phyloP scores from a whole-genome alignment of 2,113 vertebrate genomes.

The Sturnira hondurensis region DNA sequence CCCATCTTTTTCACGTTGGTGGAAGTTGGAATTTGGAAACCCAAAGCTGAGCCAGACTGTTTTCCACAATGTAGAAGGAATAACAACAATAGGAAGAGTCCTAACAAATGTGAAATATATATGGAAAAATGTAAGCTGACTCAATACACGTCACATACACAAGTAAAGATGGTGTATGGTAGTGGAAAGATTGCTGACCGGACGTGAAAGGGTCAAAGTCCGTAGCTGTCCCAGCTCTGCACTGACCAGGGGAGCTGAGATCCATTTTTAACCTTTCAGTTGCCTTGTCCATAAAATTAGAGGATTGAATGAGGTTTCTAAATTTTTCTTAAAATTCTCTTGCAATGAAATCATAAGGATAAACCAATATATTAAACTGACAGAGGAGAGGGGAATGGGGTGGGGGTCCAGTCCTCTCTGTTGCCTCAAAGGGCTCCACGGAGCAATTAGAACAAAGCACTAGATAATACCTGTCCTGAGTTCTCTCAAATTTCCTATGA shows the following conservation, averaged over 20 bases:
- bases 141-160: neutral
- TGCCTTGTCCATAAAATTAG: neutral
- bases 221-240: neutral
- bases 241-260: neutral
- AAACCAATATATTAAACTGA: neutral
- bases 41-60: neutral
- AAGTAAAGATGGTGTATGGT: neutral
- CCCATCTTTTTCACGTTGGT: neutral
- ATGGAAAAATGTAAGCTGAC: neutral
- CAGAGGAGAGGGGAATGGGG: neutral
- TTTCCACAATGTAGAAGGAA: neutral
- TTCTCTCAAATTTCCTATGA: neutral
- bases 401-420: fast-evolving
- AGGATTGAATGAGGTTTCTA: neutral
- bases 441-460: neutral
- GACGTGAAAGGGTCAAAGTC: neutral
- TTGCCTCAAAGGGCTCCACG: neutral
- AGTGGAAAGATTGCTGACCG: neutral
- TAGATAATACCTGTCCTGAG: neutral
- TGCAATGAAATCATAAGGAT: neutral
- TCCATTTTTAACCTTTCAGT: neutral
- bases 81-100: neutral
- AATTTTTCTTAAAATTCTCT: neutral
- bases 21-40: neutral
- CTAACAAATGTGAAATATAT: neutral